Evolutionary conservation across 2,888 invertebrate species (phyloP).

Genomic region (Troilus luridus): DNA sequence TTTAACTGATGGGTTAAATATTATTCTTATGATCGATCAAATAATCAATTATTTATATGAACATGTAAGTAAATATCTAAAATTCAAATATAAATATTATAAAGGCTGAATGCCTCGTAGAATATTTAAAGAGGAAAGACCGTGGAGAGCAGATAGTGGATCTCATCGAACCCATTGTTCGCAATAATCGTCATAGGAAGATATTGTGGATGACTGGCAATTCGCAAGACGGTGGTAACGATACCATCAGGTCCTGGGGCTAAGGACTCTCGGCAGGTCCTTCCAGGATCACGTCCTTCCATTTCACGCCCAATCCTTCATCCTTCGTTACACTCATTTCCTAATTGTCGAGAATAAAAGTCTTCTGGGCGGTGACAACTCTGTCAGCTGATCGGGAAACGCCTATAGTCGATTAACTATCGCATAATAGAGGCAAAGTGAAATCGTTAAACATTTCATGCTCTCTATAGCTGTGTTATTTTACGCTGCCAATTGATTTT

Average conservation of each 20-base stretch:
- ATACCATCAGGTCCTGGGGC: background rate
- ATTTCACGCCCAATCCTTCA: slow-evolving; percentile 58
- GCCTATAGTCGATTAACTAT: slow-evolving; percentile 1
- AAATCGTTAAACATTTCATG: slow-evolving; percentile 27
- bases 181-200: slow-evolving; percentile 37
- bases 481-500: slow-evolving; percentile 18
- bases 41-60: too few relatives aligned
- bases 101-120: background rate
- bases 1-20: too few relatives aligned
- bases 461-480: slow-evolving; percentile 27
- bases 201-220: background rate
- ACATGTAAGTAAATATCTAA: too few relatives aligned
- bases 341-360: slow-evolving; percentile 46
- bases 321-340: slow-evolving; percentile 54
- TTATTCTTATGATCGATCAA: too few relatives aligned
- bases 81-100: background rate
- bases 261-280: background rate
- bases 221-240: background rate
- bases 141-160: background rate
- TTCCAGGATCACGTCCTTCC: background rate
- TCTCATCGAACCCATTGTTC: slow-evolving; percentile 14
- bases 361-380: background rate
- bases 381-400: background rate
- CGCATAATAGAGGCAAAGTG: background rate
- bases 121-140: background rate